Percentiles rank a stretch among this genome's conserved stretches.
Evolutionary conservation across 2,113 vertebrate species (phyloP).

Genomic region (Camelus dromedarius): DNA sequence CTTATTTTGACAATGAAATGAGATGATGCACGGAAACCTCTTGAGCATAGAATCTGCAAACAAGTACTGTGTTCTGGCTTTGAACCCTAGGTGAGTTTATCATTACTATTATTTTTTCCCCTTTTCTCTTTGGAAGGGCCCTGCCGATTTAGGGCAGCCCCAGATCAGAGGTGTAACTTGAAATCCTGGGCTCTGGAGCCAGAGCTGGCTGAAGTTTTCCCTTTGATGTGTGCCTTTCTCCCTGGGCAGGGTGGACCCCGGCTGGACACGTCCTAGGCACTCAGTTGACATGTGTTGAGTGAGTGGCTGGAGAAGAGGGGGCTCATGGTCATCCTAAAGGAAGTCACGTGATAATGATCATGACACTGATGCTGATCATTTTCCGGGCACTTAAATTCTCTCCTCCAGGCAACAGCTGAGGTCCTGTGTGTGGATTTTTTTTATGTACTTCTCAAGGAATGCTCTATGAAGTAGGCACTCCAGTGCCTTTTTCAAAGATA

Average conservation of each 20-base stretch:
- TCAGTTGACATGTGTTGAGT: background rate
- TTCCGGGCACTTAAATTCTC: background rate
- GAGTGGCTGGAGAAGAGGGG: background rate
- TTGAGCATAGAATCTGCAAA: background rate
- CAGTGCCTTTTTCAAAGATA: background rate
- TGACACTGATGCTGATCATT: fast-evolving
- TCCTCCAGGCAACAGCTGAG: background rate
- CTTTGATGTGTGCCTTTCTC: background rate
- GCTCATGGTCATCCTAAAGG: background rate
- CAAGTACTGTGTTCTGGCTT: background rate
- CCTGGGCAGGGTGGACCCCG: background rate
- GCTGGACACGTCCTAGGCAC: background rate
- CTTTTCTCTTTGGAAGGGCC: background rate
- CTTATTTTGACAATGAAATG: background rate
- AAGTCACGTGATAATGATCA: fast-evolving
- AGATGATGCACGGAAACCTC: background rate
- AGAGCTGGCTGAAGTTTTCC: background rate
- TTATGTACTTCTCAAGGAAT: background rate
- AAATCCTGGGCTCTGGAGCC: background rate
- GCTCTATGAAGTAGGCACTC: fast-evolving
- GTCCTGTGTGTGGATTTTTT: background rate
- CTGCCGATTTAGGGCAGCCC: background rate
- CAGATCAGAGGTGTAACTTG: background rate
- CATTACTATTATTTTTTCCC: fast-evolving
- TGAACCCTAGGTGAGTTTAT: background rate